Evolutionary conservation across 1,140 invertebrate species (phyloP), one percentile per base, ranked within the genome.

Genomic region (Parapsyche elsis): DNA sequence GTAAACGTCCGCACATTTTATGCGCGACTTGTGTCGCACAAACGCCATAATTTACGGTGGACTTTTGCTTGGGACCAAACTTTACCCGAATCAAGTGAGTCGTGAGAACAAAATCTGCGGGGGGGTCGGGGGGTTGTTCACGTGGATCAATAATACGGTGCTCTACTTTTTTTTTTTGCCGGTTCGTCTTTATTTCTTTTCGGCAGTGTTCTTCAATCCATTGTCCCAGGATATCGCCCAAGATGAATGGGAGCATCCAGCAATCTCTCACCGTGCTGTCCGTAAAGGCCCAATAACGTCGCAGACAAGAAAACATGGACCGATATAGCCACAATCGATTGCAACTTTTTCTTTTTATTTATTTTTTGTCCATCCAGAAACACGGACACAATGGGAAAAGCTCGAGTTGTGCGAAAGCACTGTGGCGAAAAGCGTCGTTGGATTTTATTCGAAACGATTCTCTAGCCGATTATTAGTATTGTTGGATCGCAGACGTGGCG

Each of bases 171-270:
- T 53, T 5, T 53, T 53, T 53, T 53, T 53, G 49, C 10, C 12
- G 2, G 12, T 53, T 53, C 49, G 16, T 53, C 49, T 53, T 24
- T 30, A 19, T 61, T 67, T 67, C 24, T 67, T 26, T 67, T 23
- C 19, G 64, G 5, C 64, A 67, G 64, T 67, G 64, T 67, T 67
- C 64, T 67, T 67, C 24, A 23, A 23, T 67, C 64, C 23, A 67
- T 67, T 67, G 64, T 67, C 64, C 4, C 64, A 67, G 64, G 64
- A 67, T 67, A 67, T 67, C 64, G 64, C 64, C 64, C 64, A 67
- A 30, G 64, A 67, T 67, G 64, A 67, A 67, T 67, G 64, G 64
- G 24, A 67, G 64, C 64, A 67, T 67, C 64, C 19, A 30, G 64
- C 64, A 67, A 67, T 67, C 64, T 67, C 24, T 67, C 64, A 67